Evolutionary conservation across 2,888 invertebrate genomes (phyloP).

Genomic region (Cylindroiulus punctatus): DNA sequence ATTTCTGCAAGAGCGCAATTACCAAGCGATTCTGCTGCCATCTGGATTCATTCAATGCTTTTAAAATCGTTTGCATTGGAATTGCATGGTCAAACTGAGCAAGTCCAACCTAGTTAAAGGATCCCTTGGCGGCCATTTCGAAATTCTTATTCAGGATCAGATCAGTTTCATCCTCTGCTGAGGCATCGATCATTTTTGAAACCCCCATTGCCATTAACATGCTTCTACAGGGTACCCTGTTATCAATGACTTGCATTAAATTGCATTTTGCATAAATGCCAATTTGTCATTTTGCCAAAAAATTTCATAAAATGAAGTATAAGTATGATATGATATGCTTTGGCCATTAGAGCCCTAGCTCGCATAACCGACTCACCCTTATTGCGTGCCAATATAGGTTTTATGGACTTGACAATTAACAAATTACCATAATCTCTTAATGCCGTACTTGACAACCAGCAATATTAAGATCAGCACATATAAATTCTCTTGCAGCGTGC

Average conservation of each 20-base stretch:
- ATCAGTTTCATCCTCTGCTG: not conserved
- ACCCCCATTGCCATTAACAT: not conserved
- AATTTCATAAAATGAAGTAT: not conserved
- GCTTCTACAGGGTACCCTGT: not conserved
- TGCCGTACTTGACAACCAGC: not conserved
- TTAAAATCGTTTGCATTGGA: no score
- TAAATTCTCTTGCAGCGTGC: not conserved
- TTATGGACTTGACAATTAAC: not conserved
- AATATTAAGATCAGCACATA: not conserved
- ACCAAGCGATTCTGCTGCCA: no score
- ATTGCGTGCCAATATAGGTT: not conserved
- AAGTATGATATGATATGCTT: not conserved
- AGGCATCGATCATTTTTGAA: not conserved
- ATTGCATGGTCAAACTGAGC: no score
- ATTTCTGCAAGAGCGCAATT: no score
- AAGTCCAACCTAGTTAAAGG: no score
- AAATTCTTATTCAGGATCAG: not conserved
- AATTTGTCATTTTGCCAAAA: constrained; percentile 6
- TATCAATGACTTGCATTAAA: not conserved
- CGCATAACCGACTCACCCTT: not conserved
- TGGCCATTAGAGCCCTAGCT: not conserved
- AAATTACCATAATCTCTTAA: constrained; percentile 26
- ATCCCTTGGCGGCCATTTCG: no score
- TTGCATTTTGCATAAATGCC: no score
- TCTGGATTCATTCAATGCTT: no score